Percentiles rank a stretch among this genome's conserved stretches.
Evolutionary conservation across 2,113 vertebrate genomes (phyloP).

Genomic region (Climacteris rufus): DNA sequence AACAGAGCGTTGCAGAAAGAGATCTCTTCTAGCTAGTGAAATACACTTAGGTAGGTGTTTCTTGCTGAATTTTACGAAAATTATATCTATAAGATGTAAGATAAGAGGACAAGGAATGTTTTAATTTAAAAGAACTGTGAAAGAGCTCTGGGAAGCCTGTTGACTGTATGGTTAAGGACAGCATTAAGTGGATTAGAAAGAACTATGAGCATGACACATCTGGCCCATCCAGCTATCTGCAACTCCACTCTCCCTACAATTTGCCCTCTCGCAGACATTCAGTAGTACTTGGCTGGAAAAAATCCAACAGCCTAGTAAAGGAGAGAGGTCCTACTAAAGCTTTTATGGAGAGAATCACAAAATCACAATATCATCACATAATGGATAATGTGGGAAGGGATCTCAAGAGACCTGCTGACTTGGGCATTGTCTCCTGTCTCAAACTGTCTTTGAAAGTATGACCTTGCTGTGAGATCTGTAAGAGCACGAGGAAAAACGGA

Average conservation of each 20-base stretch:
- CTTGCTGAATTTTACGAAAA: not conserved
- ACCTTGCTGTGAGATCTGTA: not conserved
- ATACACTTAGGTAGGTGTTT: not conserved
- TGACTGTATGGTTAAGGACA: not conserved
- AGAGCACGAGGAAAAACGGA: not conserved
- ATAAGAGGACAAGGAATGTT: not conserved
- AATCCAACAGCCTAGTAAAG: not conserved
- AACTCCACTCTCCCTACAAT: not conserved
- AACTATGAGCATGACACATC: not conserved
- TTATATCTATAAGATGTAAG: not conserved
- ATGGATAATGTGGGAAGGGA: too few species aligned
- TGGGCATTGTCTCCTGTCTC: not conserved
- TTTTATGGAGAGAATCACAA: not conserved
- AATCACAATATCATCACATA: too few species aligned
- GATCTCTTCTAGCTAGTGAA: not conserved
- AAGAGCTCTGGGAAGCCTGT: not conserved
- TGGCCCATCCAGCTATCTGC: not conserved
- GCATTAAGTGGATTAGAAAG: not conserved
- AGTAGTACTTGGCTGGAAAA: not conserved
- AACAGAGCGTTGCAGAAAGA: not conserved
- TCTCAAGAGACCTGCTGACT: not conserved
- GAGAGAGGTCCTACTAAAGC: not conserved
- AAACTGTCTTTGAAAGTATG: not conserved
- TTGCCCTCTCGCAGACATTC: not conserved
- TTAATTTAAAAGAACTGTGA: not conserved